Evolutionary conservation across 1,140 invertebrate species (phyloP), one percentile per base, ranked within the genome.

Genomic region (Lucilia cuprina): DNA sequence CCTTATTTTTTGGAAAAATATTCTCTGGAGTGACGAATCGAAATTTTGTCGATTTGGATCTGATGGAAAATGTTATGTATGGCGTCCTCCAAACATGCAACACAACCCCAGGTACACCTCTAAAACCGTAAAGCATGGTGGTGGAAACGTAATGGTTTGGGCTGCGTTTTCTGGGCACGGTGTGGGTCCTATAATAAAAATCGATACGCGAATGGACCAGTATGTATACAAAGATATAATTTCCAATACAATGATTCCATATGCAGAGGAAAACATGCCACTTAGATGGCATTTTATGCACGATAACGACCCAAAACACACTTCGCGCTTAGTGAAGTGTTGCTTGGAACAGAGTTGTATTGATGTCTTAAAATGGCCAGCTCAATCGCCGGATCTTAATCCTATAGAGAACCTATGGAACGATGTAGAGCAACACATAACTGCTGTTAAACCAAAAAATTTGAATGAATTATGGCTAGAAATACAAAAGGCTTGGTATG

Each of bases 361-460:
- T 30, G 25, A 30, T 30, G 25, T 30, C 25, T 30, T 30, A 30
- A 30, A 30, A 30, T 30, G 25, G 25, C 25, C 25, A 30, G 25
- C 87, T 17, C 88, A 90, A 74, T 87, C 86, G 9, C 87, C 89
- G 2, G 89, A 91, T 83, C 77, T 90, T 14, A 90, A 90, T 85
- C 87, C 87, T 9, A 87, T 90, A 21, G 88, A 90, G 83, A 87
- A 88, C 84, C 77, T 90, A 12, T 89, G 88, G 87, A 74, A 55
- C 47, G 84, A 86, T 74, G 34, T 86, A 13, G 77, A 86, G n/a
- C 82, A 78, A 74, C 55, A 34, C 10, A 21, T 86, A 78, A 41
- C 25, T 25, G 74, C 84, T 14, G 25, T 50, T 12, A 50, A 50
- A 50, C 49, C 14, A 50, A 50, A 9, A 50, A 50, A 50, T 50